Evolutionary conservation across 2,797 vertebrate species (phyloP).

Genomic region (Ceyx erithaca): DNA sequence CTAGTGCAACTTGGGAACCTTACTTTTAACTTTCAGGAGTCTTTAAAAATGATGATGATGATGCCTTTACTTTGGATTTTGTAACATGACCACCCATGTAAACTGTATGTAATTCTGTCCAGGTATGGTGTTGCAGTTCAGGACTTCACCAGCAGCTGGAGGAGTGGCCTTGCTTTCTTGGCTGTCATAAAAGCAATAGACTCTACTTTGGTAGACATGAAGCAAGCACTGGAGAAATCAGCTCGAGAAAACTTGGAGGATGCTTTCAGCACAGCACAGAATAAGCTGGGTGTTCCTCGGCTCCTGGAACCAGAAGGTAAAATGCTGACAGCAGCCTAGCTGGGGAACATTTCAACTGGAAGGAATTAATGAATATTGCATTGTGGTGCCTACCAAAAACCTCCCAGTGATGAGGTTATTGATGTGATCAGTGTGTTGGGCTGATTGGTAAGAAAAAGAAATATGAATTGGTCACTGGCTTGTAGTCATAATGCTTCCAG

Average conservation of each 20-base stretch:
- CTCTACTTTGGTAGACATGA: slow-evolving; percentile 92
- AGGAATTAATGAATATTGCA: neutral
- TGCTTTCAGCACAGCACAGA: slow-evolving; percentile 91
- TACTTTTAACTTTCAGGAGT: neutral
- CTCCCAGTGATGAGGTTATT: neutral
- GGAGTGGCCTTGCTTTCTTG: slow-evolving; percentile 93
- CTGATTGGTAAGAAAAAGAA: neutral
- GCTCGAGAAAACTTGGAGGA: slow-evolving; percentile 91
- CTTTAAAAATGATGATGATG: neutral
- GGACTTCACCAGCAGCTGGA: slow-evolving; percentile 96
- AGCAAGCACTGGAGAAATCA: slow-evolving; percentile 87
- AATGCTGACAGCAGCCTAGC: neutral
- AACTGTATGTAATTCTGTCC: neutral
- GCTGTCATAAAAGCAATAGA: slow-evolving; percentile 96
- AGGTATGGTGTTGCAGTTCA: slow-evolving; percentile 95
- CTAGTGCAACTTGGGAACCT: neutral
- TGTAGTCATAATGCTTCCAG: neutral
- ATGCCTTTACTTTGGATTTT: neutral
- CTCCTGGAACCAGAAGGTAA: slow-evolving; percentile 96
- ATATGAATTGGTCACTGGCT: neutral
- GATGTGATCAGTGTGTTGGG: neutral
- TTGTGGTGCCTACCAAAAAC: neutral
- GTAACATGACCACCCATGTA: neutral
- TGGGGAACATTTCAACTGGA: neutral
- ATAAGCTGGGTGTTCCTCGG: slow-evolving; percentile 89